A percentile compares a stretch with the other conserved stretches of the same genome.
Evolutionary conservation across 2,888 invertebrate genomes (phyloP).

Genomic region (Agriopis aurantiaria): DNA sequence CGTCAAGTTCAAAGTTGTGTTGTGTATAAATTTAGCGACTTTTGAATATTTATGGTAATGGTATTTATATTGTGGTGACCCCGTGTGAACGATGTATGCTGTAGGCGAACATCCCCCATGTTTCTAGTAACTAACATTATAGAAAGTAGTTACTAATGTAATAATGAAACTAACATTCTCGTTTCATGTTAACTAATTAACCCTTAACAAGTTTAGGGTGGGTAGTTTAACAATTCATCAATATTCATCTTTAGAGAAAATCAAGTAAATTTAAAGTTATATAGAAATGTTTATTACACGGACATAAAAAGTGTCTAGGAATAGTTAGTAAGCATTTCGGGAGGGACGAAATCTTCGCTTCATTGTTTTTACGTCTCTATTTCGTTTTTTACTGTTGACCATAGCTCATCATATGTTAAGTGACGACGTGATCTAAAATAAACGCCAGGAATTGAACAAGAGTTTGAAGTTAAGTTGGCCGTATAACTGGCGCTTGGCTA

Average conservation of each 20-base stretch:
- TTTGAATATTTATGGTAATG: constrained; percentile 32
- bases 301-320: neutral
- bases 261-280: neutral
- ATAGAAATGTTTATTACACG: neutral
- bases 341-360: constrained; percentile 35
- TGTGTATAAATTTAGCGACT: constrained; percentile 16
- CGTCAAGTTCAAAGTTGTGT: constrained; percentile 19
- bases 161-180: constrained; percentile 55
- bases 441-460: too few relatives aligned
- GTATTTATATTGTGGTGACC: constrained; percentile 41
- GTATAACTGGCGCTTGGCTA: too few relatives aligned
- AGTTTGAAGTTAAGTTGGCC: too few relatives aligned
- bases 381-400: neutral
- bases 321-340: constrained; percentile 14
- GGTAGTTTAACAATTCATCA: constrained; percentile 48
- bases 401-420: neutral
- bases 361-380: neutral
- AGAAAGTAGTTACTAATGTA: constrained; percentile 48
- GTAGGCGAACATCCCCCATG: constrained; percentile 35
- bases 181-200: constrained; percentile 65
- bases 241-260: constrained; percentile 37
- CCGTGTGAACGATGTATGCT: constrained; percentile 42
- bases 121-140: constrained; percentile 44
- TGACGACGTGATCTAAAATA: neutral
- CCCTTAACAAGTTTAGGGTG: constrained; percentile 49